Base-by-base conservation (phyloP, 2,888 invertebrate genomes). In the Rhopalosiphum nymphaeae region DNA sequence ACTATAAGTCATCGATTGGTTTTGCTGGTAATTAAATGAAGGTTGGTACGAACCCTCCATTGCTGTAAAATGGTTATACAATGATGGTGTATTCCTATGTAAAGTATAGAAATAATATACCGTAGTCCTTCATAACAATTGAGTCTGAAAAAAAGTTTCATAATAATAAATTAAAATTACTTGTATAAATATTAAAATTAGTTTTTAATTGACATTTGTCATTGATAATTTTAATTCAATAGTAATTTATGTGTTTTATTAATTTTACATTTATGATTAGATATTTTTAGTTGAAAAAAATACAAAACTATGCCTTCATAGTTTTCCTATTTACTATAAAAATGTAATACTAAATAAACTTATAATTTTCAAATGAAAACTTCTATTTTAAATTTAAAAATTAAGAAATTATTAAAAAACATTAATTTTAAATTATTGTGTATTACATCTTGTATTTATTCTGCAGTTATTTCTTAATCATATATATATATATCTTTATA, bases 71-170 rank as follows among this genome's bases (percentile, higher is more conserved):
- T 92, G 49, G 11, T 42, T 85, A 42, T 84, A 56, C 16, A 11
- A 42, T 93, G 89, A n/a, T 78, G 84, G 21, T 13, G 42, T 57
- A 11, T 36, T 61, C 29, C 46, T 46, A 67, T 44, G 36, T 21
- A 78, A 78, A 53, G 11, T 84, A 16, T 56, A 91, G n/a, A 67
- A 53, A 92, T 88, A 44, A 88, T 16, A 53, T 53, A 67, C 36
- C 36, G 21, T 5, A 44, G 10, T 88, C 42, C 61, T 87, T 67
- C 29, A 11, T 25, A 36, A 88, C 10, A 92, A 88, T 42, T 25
- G 53, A 88, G 53, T 11, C 92, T 92, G 88, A 91, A 78, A 92
- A 67, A 56, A 86, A 90, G 46, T 84, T n/a, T 90, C 1, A 91
- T 53, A 90, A 49, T 61, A n/a, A 88, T 36, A 88, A n/a, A 88